Conservation (phyloP, 2,797 vertebrate genomes). For the Allobates femoralis region DNA sequence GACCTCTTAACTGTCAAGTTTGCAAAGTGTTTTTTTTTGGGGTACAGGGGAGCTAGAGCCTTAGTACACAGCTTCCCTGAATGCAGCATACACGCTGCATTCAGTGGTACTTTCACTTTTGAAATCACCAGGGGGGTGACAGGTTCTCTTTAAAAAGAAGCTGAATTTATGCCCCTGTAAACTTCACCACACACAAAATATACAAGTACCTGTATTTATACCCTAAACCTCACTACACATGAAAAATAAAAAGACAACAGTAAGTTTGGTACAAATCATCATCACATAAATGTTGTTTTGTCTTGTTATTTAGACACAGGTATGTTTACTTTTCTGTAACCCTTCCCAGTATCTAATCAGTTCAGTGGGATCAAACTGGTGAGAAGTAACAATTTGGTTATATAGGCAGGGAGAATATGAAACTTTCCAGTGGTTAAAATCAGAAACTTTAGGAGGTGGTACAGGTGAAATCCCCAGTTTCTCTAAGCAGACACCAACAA, state of each 20-base stretch:
- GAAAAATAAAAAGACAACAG: not conserved
- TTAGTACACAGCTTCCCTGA: no score
- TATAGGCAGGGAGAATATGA: constrained; percentile 97
- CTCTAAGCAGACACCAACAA: constrained; percentile 91
- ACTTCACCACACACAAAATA: no score
- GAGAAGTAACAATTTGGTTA: constrained; percentile 95
- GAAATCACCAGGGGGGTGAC: no score
- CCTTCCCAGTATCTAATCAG: constrained; percentile 94
- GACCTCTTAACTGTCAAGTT: no score
- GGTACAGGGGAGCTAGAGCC: no score
- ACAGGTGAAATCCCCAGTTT: constrained; percentile 87
- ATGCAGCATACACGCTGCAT: no score
- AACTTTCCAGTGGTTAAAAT: constrained; percentile 98
- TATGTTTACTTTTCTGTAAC: constrained; percentile 92
- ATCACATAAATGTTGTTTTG: not conserved
- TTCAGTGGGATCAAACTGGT: constrained; percentile 92
- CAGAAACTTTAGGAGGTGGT: constrained; percentile 88
- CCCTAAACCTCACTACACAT: not conserved
- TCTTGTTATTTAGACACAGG: constrained; percentile 73
- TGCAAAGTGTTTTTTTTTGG: no score
- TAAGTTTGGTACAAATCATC: not conserved
- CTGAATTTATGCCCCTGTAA: no score
- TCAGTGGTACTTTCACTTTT: no score
- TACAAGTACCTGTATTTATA: not conserved
- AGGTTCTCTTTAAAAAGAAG: no score